Evolutionary conservation across 2,797 vertebrate species (phyloP), one percentile per base, ranked within the genome.

Genomic region (Geotrypetes seraphini): DNA sequence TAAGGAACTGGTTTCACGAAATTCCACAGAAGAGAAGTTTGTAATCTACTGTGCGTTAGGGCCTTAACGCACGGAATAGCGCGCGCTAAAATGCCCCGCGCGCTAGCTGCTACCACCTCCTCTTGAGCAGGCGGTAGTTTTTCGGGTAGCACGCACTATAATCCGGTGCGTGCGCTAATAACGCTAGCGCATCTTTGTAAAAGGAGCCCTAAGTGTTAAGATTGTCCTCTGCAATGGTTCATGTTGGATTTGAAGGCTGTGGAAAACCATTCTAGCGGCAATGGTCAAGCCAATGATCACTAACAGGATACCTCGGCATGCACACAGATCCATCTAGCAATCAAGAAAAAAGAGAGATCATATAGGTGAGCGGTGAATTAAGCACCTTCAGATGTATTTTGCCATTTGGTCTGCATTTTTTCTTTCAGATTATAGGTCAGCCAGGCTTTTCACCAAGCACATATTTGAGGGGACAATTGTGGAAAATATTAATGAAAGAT

Each of bases 1-100:
- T 45, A 75, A 80, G 66, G 71, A 87, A 90, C 85, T 76, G 85
- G 87, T 88, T 89, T 55, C 69, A 61, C 83, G 48, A 81, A 90
- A 81, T 86, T 84, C 80, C 78, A 57, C 20, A 45, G 44, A 49
- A n/a, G 50, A 53, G 33, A 51, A 32, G 33, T 33, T 0, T 7
- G 41, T 16, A n/a, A 5, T 49, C 39, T 45, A 48, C 25, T 39
- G 36, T 22, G n/a, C n/a, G n/a, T n/a, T n/a, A n/a, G n/a, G n/a
- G n/a, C n/a, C n/a, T n/a, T n/a, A n/a, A n/a, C n/a, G n/a, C n/a
- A n/a, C n/a, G n/a, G n/a, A n/a, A n/a, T n/a, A n/a, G n/a, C n/a
- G n/a, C n/a, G n/a, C n/a, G n/a, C n/a, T n/a, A n/a, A n/a, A n/a
- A n/a, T n/a, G n/a, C n/a, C n/a, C n/a, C n/a, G n/a, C n/a, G n/a